Conservation (phyloP, 37 sponge, comb jelly and placozoan species). For the Theonella swinhoei region DNA sequence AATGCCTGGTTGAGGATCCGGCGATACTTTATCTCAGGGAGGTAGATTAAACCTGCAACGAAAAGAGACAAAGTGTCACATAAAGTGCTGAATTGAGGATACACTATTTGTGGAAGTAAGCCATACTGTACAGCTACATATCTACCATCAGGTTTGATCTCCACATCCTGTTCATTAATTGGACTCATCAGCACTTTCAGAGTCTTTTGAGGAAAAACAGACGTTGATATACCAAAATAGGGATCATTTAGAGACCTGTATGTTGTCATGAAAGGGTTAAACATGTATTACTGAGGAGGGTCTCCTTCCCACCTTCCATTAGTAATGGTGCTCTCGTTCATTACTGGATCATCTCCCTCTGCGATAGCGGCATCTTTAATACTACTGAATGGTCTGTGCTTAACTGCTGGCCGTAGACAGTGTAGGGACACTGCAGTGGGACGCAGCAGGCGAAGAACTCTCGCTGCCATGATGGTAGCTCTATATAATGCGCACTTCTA, state of each 20-base stretch:
- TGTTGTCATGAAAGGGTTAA: too few species aligned
- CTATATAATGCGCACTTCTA: neutral
- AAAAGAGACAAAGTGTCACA: neutral
- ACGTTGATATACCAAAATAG: conserved; percentile 68
- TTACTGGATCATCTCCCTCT: neutral
- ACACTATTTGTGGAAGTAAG: neutral
- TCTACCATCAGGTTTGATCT: conserved; percentile 91
- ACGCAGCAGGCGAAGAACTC: neutral
- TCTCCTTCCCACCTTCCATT: neutral
- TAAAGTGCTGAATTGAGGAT: neutral
- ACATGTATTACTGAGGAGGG: too few species aligned
- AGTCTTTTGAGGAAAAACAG: conserved; percentile 57
- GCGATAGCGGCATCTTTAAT: neutral
- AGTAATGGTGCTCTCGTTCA: neutral
- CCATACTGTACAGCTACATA: neutral
- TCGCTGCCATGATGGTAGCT: neutral
- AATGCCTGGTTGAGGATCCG: conserved; percentile 82
- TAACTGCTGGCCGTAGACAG: neutral
- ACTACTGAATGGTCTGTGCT: neutral
- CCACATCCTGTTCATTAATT: conserved; percentile 64
- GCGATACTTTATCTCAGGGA: conserved; percentile 91
- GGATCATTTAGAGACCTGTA: conserved; percentile 11
- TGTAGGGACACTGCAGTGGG: neutral
- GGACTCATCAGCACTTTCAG: conserved; percentile 43
- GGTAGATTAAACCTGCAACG: conserved; percentile 71